phyloP scores from a whole-genome alignment of 2,888 invertebrate genomes.

The Mesochorus sp. region DNA sequence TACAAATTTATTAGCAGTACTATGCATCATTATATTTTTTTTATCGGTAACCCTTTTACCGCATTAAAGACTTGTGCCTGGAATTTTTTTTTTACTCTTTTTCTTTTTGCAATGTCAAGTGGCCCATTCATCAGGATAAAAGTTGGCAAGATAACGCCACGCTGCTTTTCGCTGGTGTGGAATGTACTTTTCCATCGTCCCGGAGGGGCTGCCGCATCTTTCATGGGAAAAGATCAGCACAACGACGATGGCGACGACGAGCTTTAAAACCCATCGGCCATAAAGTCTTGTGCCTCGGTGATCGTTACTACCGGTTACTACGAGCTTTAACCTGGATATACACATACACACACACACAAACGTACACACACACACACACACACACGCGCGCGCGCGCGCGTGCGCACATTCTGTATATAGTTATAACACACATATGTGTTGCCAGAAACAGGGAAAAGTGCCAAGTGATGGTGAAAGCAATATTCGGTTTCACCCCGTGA shows the following conservation, averaged over 20 bases:
- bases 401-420: background rate
- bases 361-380: no score
- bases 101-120: no score
- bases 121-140: slow-evolving; percentile 52
- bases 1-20: background rate
- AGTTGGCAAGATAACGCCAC: slow-evolving; percentile 22
- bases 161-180: slow-evolving; percentile 2
- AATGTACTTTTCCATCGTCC: slow-evolving; percentile 44
- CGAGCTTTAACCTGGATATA: slow-evolving; percentile 24
- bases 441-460: background rate
- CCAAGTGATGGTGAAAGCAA: background rate
- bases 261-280: slow-evolving; percentile 56
- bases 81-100: slow-evolving; percentile 21
- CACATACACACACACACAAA: no score
- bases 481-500: slow-evolving; percentile 4
- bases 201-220: slow-evolving; percentile 33
- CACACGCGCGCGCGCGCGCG: no score
- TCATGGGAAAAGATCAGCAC: slow-evolving; percentile 46
- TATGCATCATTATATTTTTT: slow-evolving; percentile 9
- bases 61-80: slow-evolving; percentile 30
- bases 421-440: background rate
- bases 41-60: slow-evolving; percentile 1
- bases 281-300: slow-evolving; percentile 54
- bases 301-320: slow-evolving; percentile 44
- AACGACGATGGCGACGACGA: slow-evolving; percentile 35